Evolutionary conservation across 2,888 invertebrate genomes (phyloP), one percentile per base, ranked within the genome.

Genomic region (Chloromyia formosa): DNA sequence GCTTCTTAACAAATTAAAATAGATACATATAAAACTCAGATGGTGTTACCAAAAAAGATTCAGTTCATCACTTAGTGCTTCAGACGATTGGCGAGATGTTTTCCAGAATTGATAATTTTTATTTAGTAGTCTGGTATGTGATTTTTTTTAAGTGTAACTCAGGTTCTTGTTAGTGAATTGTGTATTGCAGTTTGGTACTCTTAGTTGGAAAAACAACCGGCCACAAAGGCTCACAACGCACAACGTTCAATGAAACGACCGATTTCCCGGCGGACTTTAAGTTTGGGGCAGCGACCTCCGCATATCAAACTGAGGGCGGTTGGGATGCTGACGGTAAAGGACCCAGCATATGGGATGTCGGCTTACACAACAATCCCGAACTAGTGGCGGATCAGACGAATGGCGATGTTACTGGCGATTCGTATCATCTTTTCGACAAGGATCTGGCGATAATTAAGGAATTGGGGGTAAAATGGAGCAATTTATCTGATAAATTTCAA

Each of bases 351-450:
- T 87, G 86, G 87, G 87, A 87, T 77, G 77, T 78, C 4, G 80
- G 80, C 7, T 77, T 78, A 5, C 81, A 81, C 71, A 74, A 40
- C 5, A 77, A 79, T 74, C 80, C 81, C 5, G 76, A 79, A 10
- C 75, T 72, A 69, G 83, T 89, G 0, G 78, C 76, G 1, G 86
- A 88, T 77, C 78, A 80, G 0, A 82, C 83, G 4, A 87, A 84
- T 27, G 89, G 87, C 0, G 88, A 89, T 78, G 81, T 88, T 0
- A 87, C 89, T 0, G 88, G 88, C 78, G 87, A 90, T 81, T 87
- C 88, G 16, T 90, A 89, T 80, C 86, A 89, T 80, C 84, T 85
- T 68, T 88, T 86, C 80, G 82, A 85, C 78, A 85, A 87, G 71
- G 90, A 90, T 80, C 85, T 90, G 0, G 77, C 85, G 66, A 82